Conservation (phyloP, 1,140 invertebrate genomes). For the Lasioglossum baleicum region DNA sequence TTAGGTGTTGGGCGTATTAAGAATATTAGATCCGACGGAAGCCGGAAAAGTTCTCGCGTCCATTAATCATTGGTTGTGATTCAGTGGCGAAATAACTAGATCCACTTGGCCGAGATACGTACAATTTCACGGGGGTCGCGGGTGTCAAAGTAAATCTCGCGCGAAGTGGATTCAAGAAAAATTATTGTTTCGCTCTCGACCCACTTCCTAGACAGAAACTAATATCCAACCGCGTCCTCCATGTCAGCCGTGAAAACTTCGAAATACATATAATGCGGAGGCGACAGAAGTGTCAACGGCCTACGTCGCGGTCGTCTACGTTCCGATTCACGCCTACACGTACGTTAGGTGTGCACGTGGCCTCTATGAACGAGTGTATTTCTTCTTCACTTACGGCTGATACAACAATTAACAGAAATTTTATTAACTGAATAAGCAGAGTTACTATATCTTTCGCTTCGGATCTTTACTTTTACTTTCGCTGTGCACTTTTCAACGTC, state of each 20-base stretch:
- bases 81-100: conserved; percentile 12
- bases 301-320: background rate
- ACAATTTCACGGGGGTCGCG: conserved; percentile 45
- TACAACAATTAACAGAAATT: too few species aligned
- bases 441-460: too few species aligned
- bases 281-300: background rate
- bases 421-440: too few species aligned
- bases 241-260: conserved; percentile 31
- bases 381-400: too few species aligned
- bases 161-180: conserved; percentile 57
- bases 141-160: conserved; percentile 55
- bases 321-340: background rate
- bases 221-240: conserved; percentile 38
- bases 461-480: too few species aligned
- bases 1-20: conserved; percentile 7
- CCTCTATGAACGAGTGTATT: too few species aligned
- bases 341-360: too few species aligned
- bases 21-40: conserved; percentile 16
- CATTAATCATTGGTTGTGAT: conserved; percentile 30
- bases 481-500: too few species aligned
- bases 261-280: conserved; percentile 31
- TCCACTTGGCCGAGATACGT: conserved; percentile 28
- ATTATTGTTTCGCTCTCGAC: conserved; percentile 59
- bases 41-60: conserved; percentile 17
- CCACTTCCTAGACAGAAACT: conserved; percentile 46